Evolutionary conservation across 1,140 invertebrate species (phyloP).

Genomic region (Bombus cullumanus): DNA sequence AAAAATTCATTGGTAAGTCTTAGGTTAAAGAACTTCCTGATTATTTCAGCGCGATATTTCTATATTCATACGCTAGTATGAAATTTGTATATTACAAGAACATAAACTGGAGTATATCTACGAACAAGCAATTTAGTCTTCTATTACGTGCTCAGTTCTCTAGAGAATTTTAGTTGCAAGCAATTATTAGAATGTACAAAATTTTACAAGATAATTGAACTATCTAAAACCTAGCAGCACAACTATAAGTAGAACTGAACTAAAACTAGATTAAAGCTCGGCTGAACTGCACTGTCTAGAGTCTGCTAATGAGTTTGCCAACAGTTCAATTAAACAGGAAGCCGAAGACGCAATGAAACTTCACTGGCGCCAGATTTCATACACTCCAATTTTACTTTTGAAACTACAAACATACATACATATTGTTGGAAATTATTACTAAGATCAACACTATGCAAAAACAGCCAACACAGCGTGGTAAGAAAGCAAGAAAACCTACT

Average conservation of each 20-base stretch:
- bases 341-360: slow-evolving; percentile 3
- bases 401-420: neutral
- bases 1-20: too few species aligned
- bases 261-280: slow-evolving; percentile 35
- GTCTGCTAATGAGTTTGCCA: slow-evolving; percentile 41
- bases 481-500: neutral
- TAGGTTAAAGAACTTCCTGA: too few species aligned
- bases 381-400: slow-evolving; percentile 17
- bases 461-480: neutral
- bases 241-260: neutral
- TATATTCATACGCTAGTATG: neutral
- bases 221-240: neutral
- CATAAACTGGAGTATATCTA: neutral
- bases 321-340: slow-evolving; percentile 38
- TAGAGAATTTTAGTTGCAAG: neutral
- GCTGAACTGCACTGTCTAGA: slow-evolving; percentile 15
- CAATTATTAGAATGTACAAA: neutral
- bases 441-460: too few species aligned
- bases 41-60: too few species aligned
- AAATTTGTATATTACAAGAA: neutral
- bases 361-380: neutral
- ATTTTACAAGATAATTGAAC: neutral
- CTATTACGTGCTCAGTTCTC: neutral
- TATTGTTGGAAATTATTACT: neutral
- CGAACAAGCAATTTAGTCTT: neutral